phyloP scores from a whole-genome alignment of 1,140 invertebrate genomes.

The Sarcophaga bullata region DNA sequence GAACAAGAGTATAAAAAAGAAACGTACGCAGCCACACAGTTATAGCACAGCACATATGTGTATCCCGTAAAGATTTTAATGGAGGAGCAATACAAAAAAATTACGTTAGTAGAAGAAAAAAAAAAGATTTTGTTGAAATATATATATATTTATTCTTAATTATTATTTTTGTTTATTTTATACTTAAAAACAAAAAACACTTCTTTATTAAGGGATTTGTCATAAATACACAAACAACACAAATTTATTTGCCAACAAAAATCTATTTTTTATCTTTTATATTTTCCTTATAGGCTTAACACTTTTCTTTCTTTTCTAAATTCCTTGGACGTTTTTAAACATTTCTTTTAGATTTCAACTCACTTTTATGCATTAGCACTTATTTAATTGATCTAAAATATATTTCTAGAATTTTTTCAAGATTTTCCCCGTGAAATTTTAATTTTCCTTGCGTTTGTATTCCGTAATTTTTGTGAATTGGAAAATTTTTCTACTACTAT shows the following conservation, averaged over 20 bases:
- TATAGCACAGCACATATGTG: slow-evolving; percentile 2
- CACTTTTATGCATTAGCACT: background rate
- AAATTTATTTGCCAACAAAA: too few relatives aligned
- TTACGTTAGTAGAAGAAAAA: slow-evolving; percentile 27
- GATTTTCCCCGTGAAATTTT: background rate
- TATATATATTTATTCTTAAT: background rate
- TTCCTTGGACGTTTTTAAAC: background rate
- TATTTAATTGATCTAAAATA: background rate
- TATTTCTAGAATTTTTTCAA: background rate
- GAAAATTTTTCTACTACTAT: slow-evolving; percentile 38
- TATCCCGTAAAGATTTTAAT: slow-evolving; percentile 31
- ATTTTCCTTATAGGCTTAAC: too few relatives aligned
- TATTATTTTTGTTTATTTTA: background rate
- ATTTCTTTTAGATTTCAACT: background rate
- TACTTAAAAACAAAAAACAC: background rate
- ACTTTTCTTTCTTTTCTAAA: background rate
- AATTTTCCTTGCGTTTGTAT: slow-evolving; percentile 22
- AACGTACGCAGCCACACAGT: background rate
- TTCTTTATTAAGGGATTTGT: background rate
- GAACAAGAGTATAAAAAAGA: background rate
- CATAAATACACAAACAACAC: background rate
- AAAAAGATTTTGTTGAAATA: background rate
- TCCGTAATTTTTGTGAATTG: slow-evolving; percentile 30
- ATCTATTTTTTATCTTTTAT: too few relatives aligned
- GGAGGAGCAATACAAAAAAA: slow-evolving; percentile 1